These are phyloP conservation scores for Synaphobranchus kaupii DNA, from an alignment of 2,797 vertebrate genomes.

Conservation along the genomic window DNA sequence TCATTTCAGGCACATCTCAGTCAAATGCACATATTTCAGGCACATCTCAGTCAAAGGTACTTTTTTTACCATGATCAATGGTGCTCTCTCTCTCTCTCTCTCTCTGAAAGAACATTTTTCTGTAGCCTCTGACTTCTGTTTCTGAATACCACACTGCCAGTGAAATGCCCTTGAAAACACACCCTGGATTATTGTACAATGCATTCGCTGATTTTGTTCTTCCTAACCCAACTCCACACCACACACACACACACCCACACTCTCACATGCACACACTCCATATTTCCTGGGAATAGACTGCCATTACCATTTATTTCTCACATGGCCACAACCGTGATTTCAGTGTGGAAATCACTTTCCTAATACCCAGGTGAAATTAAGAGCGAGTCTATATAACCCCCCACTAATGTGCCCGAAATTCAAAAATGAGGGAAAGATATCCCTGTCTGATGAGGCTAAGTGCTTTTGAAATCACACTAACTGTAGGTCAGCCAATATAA, in stretches of 20 bases:
- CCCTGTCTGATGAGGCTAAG: background rate
- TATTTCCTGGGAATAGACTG: background rate
- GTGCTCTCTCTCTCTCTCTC: background rate
- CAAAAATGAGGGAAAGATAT: background rate
- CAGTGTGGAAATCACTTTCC: background rate
- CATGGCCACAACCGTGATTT: background rate
- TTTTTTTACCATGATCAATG: background rate
- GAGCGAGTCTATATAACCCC: background rate
- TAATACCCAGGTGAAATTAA: background rate
- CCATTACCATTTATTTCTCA: background rate
- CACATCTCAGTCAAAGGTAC: background rate
- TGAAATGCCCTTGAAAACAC: background rate
- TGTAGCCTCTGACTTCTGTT: background rate
- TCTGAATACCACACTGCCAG: background rate
- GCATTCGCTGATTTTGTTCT: background rate
- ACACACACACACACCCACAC: slow-evolving; percentile 10
- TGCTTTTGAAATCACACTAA: background rate
- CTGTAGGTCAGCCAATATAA: background rate
- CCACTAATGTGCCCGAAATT: background rate
- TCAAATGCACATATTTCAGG: too few species aligned
- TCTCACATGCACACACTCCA: slow-evolving; percentile 1
- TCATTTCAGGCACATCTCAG: too few species aligned
- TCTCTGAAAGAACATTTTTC: background rate
- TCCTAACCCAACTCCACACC: background rate
- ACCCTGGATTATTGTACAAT: background rate